Evolutionary conservation across 2,888 invertebrate species (phyloP).

Genomic region (Lasius platythorax): DNA sequence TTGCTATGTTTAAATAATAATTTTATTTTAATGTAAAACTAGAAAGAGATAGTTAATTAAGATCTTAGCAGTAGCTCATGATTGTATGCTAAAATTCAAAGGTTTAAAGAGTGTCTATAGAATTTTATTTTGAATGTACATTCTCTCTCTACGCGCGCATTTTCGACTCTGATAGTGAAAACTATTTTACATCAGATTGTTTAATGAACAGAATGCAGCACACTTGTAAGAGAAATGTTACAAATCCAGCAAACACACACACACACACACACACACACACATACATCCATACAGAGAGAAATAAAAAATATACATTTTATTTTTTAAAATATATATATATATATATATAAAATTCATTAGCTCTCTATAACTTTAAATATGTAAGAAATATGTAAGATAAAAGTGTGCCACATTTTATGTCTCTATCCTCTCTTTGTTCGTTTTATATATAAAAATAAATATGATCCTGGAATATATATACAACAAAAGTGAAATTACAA

Average conservation of each 20-base stretch:
- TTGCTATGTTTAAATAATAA: too few relatives aligned
- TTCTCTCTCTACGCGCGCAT: background rate
- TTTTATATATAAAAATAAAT: constrained; percentile 66
- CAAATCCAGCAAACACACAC: background rate
- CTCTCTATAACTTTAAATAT: constrained; percentile 6
- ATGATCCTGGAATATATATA: constrained; percentile 46
- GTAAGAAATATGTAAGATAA: constrained; percentile 7
- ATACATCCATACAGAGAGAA: constrained; percentile 5
- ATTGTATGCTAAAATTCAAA: background rate
- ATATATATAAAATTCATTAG: constrained; percentile 9
- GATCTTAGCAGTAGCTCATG: background rate
- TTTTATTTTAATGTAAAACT: background rate
- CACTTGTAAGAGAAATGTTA: background rate
- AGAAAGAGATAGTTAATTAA: background rate
- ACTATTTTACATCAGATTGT: background rate
- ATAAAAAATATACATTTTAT: constrained; percentile 22
- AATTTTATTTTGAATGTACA: constrained; percentile 23
- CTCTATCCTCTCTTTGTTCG: background rate
- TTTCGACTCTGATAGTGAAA: background rate
- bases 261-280: constrained; percentile 9
- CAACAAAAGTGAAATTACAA: constrained; percentile 51
- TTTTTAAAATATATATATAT: constrained; percentile 6
- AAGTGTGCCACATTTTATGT: background rate
- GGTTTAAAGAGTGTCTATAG: background rate
- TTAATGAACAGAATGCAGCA: background rate